Base-by-base conservation (phyloP, 2,797 vertebrate species). In the Etheostoma nigrum region DNA sequence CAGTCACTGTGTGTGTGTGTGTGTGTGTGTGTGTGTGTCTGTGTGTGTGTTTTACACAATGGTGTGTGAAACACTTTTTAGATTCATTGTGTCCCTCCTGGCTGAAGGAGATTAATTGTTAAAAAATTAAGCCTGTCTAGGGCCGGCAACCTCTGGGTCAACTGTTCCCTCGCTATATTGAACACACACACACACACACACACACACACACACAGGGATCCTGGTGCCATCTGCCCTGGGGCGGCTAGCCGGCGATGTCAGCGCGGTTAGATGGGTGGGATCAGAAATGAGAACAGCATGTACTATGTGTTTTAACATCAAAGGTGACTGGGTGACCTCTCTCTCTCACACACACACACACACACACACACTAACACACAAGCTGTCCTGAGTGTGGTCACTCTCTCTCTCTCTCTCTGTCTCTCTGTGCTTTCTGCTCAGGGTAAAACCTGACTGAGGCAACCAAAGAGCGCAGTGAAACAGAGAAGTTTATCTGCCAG, bases 71-170 rank as follows among this genome's bases (percentile, higher is more conserved):
- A 66, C 78, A 81, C 81, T 88, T 89, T 91, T 89, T 68, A 85
- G 74, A 73, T 33, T 83, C 76, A 78, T 83, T 87, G 81, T 77
- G 73, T 40, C 79, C 61, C 73, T 90, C 80, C 78, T 81, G 80
- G 66, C 78, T 87, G 87, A 91, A 84, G 86, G 89, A 94, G 94
- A 95, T 95, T 95, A 94, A 94, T 94, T 92, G 93, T 93, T 93
- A 80, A 92, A 94, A 94, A 93, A 91, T 94, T 88, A 94, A 95
- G 93, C 91, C 88, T 86, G 91, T 94, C 92, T 92, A 79, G 86
- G 91, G 91, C 86, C 90, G 27, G 69, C 36, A 87, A 94, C 93
- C 94, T 83, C 9, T 27, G 70, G 90, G 93, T 94, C 94, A 92
- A 72, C 86, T 12, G 59, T 84, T 87, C 88, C 75, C 89, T 91